Base-by-base conservation (phyloP, 2,113 vertebrate genomes). In the Morphnarchus princeps region DNA sequence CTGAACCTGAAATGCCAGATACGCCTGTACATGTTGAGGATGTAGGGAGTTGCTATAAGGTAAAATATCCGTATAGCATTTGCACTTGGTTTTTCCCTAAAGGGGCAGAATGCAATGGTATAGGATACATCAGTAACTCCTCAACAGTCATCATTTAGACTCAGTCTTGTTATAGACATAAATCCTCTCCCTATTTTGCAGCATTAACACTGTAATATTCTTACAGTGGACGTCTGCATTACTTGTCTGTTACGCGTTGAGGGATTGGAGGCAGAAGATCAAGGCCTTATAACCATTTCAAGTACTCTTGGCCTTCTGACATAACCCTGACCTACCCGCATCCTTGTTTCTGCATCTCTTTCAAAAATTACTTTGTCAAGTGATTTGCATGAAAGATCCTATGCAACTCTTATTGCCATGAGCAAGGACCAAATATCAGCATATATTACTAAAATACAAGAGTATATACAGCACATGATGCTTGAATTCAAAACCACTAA, bases 21-120 rank as follows among this genome's bases (percentile, higher is more conserved):
- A n/a, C 70, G 4, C 8, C 62, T 58, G 11, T 5, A 21, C 1
- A 3, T 22, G 42, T 0, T 26, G 59, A 45, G 19, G 7, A 49
- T 83, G 5, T 10, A 14, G 14, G 6, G 1, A n/a, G 24, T 1
- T 73, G 34, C 54, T 52, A 11, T 4, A 20, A 66, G 16, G 7
- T 19, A 6, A 13, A 13, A 10, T 13, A 58, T 25, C 32, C 31
- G 3, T 9, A 20, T 1, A 42, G 4, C 7, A 62, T 73, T 83
- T 57, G 9, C n/a, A 17, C 14, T 32, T n/a, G 9, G 1, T 29
- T 61, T 28, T 85, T 70, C 29, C 26, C 59, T 43, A 28, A 47
- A 80, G 14, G 13, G 6, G n/a, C 52, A 80, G 52, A 79, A 70
- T 14, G 7, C 9, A 76, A 11, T 4, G 7, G 24, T 25, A 10